Evolutionary conservation across 1,140 invertebrate genomes (phyloP).

Genomic region (Bombus fervidus): DNA sequence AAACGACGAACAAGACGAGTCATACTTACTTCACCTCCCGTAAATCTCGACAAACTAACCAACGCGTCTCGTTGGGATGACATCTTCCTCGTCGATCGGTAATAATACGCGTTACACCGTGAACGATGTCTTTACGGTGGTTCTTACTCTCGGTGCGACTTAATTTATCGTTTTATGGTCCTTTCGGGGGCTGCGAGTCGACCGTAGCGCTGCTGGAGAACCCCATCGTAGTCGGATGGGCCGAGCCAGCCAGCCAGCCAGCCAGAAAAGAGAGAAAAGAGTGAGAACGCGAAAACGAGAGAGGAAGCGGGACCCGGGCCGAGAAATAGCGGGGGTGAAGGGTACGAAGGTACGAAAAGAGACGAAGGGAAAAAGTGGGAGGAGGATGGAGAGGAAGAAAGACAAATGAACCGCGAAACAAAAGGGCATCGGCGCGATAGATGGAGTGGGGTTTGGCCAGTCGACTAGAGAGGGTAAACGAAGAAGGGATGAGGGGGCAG

Average conservation of each 20-base stretch:
- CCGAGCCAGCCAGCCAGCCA: conserved; percentile 41
- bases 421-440: conserved; percentile 70
- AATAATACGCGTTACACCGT: conserved; percentile 76
- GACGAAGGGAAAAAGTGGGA: not conserved
- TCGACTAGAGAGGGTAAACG: conserved; percentile 23
- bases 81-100: conserved; percentile 66
- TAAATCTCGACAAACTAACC: not conserved
- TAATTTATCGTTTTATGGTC: conserved; percentile 79
- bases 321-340: not conserved
- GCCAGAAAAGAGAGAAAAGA: conserved; percentile 21
- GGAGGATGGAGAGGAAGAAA: conserved; percentile 66
- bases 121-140: conserved; percentile 77
- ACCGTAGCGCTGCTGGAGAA: conserved; percentile 42
- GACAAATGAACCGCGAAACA: conserved; percentile 82
- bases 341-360: not conserved
- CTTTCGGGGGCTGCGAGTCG: conserved; percentile 58
- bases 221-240: conserved; percentile 52
- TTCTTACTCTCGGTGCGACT: conserved; percentile 56
- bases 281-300: conserved; percentile 3
- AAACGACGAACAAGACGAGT: not conserved
- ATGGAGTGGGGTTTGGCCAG: conserved; percentile 35
- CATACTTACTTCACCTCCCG: not conserved
- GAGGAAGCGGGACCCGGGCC: conserved; percentile 3
- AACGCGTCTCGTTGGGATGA: conserved; percentile 37
- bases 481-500: conserved; percentile 49